Percentiles rank a stretch among this genome's conserved stretches.
Conservation (phyloP, 2,113 vertebrate genomes). For the Sakesphorus luctuosus region DNA sequence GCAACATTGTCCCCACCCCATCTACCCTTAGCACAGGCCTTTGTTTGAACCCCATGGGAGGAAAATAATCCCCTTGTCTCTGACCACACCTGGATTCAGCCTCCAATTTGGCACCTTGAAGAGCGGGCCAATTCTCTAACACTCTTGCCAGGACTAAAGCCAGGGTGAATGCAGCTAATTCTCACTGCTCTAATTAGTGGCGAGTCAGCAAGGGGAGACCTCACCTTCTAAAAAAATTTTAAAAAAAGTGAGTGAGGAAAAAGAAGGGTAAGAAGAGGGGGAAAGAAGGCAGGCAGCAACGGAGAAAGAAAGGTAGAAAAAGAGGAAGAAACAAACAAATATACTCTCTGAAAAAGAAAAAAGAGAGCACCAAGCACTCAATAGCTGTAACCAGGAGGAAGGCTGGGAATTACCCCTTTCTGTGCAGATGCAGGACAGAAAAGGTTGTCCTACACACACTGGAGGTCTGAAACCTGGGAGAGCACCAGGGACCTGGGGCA, state of each 20-base stretch:
- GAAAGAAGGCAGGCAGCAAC: neutral
- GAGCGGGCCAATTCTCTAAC: constrained; percentile 64
- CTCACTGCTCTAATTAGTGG: constrained; percentile 59
- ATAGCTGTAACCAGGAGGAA: neutral
- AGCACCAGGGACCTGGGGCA: too few species aligned
- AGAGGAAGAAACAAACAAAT: neutral
- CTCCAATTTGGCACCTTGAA: constrained; percentile 70
- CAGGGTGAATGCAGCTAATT: constrained; percentile 66
- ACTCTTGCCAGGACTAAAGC: constrained; percentile 48
- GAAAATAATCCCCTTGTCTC: constrained; percentile 67
- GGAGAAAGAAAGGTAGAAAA: neutral
- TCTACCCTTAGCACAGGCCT: constrained; percentile 40
- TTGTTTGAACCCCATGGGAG: constrained; percentile 72
- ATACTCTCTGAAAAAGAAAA: neutral
- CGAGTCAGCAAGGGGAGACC: constrained; percentile 8
- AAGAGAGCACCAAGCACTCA: neutral
- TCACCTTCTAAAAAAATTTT: constrained; percentile 14
- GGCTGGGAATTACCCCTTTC: neutral
- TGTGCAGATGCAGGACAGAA: neutral
- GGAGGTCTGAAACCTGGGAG: neutral
- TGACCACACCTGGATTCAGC: constrained; percentile 69
- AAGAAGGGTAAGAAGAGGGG: neutral
- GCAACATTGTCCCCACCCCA: constrained; percentile 37
- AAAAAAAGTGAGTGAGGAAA: neutral
- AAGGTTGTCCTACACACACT: neutral